Base-by-base conservation (phyloP, 2,797 vertebrate species). In the Martes flavigula region DNA sequence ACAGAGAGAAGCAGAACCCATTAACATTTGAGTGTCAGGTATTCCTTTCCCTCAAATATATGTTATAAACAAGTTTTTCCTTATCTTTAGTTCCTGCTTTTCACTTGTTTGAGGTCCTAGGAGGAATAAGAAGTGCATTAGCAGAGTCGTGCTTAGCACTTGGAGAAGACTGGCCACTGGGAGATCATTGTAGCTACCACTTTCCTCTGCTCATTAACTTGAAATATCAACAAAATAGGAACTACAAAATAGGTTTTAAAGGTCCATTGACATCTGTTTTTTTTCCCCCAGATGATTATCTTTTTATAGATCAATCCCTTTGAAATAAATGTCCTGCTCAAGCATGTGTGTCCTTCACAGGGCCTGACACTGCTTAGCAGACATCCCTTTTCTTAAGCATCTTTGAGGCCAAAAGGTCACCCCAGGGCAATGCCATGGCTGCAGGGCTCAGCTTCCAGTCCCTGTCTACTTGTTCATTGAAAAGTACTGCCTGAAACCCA, bases 401-500 rank as follows among this genome's bases (percentile, higher is more conserved):
- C 40, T 40, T 43, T 13, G 12, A 46, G 23, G 25, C 25, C 72
- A 27, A 14, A 15, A 12, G 4, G 68, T 21, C 21, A 7, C 38
- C 20, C 20, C 20, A 7, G 40, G 30, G 35, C 38, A 1, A 8
- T 48, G 89, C 64, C 25, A 23, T 0, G 38, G 9, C 86, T 83
- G 35, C 3, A 66, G 0, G 48, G 27, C 38, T 0, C 2, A 8
- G 30, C 27, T n/a, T 4, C 17, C 23, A 51, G 21, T n/a, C 12
- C 38, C 54, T 48, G 17, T 5, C 32, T 2, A 1, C 4, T 79
- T 75, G 25, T 6, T 43, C 48, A 25, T 32, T 25, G 46, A 40
- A 64, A 87, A 70, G 48, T 15, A 3, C 46, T 72, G n/a, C n/a
- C 84, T 23, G 32, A 87, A 30, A 30, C 10, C 30, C 10, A 13